Evolutionary conservation across 2,888 invertebrate species (phyloP), one percentile per base, ranked within the genome.

Genomic region (Exocentrus adspersus): DNA sequence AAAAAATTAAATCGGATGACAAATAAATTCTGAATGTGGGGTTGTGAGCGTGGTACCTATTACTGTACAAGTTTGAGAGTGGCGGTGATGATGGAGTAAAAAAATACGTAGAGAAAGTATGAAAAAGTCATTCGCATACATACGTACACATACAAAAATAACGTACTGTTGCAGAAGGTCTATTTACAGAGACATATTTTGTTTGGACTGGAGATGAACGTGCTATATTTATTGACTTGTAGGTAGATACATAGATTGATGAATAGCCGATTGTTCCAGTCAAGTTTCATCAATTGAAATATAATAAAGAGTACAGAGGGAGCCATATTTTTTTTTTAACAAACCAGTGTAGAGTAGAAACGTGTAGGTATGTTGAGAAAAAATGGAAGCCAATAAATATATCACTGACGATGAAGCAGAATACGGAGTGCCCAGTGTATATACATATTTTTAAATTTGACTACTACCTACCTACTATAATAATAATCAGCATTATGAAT

Each of bases 21-120:
- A 42, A 60, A 60, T 32, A 50, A 54, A 56, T 20, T 59, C 21
- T 16, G 17, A 32, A 12, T 46, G 30, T 57, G 19, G 12, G 45
- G 50, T 30, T 37, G 24, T 41, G 24, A 24, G 58, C 37, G 10
- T 32, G 43, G 58, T 32, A 14, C 14, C n/a, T n/a, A n/a, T n/a
- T n/a, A n/a, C 24, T 43, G 46, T 57, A 14, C 16, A 20, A 57
- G 17, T 46, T 16, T 20, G 42, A 28, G 54, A 46, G 46, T 48
- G 43, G 46, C 24, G 42, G 24, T 54, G 51, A 45, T 37, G 57
- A 58, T 37, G 24, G 46, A 53, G 51, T 56, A 24, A 42, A 42
- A n/a, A n/a, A n/a, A n/a, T n/a, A n/a, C n/a, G n/a, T 51, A 43
- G 16, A 60, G 52, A 61, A 62, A 52, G 51, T 48, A 62, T 50